These are phyloP conservation scores for Brachyistius frenatus DNA, from an alignment of 2,113 vertebrate species.

Conservation along the genomic window DNA sequence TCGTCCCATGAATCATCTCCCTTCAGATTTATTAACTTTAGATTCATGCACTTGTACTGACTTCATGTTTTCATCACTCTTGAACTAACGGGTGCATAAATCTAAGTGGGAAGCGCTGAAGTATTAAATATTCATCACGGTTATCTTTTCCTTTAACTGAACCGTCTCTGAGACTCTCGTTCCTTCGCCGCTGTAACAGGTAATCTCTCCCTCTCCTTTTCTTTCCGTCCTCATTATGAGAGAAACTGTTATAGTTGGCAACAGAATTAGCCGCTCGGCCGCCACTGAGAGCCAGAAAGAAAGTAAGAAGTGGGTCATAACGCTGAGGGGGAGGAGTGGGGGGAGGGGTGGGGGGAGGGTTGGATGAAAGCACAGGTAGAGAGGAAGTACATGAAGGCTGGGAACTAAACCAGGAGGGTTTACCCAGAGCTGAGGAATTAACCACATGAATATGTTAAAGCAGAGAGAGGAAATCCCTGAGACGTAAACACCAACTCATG, in stretches of 20 bases:
- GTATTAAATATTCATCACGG: too few relatives aligned
- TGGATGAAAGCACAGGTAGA: constrained; percentile 43
- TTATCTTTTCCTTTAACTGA: constrained; percentile 18
- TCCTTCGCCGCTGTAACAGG: constrained; percentile 35
- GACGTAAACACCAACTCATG: too few relatives aligned
- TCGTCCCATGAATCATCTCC: too few relatives aligned
- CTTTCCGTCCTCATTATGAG: constrained; percentile 75
- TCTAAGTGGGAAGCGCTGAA: not conserved
- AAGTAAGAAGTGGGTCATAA: constrained; percentile 79
- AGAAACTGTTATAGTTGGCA: constrained; percentile 80
- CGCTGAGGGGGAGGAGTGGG: constrained; percentile 44
- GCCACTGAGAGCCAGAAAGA: constrained; percentile 52
- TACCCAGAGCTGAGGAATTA: constrained; percentile 7
- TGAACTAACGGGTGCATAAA: not conserved
- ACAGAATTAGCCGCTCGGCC: constrained; percentile 72
- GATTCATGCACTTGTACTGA: not conserved
- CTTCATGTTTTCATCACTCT: not conserved
- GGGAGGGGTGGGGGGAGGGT: not conserved
- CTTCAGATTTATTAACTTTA: not conserved
- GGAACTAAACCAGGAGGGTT: constrained; percentile 14
- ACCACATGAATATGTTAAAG: constrained; percentile 14
- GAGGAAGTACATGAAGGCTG: constrained; percentile 25
- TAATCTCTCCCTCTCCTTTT: constrained; percentile 44
- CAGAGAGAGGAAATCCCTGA: not conserved
- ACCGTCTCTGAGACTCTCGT: constrained; percentile 19